A percentile compares a stretch with the other conserved stretches of the same genome.
Conservation (phyloP, 1,140 invertebrate genomes). For the Pachyrhynchus sulphureomaculatus region DNA sequence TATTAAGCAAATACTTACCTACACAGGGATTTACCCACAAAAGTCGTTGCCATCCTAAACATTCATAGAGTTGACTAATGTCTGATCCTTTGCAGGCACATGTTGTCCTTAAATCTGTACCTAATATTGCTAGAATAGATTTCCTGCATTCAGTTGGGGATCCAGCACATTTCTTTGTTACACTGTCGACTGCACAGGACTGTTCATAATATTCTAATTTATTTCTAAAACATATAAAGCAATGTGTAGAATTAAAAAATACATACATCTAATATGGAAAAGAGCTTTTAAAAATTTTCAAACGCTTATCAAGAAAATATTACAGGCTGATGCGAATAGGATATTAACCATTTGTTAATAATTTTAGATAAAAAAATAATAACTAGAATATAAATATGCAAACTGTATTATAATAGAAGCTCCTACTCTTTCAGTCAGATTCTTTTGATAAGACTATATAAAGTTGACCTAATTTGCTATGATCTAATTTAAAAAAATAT, state of each 20-base stretch:
- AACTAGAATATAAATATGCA: too few species aligned
- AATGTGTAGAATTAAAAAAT: neutral
- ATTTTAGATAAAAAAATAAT: too few species aligned
- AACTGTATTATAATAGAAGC: too few species aligned
- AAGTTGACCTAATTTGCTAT: too few species aligned
- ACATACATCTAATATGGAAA: too few species aligned
- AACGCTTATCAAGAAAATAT: too few species aligned
- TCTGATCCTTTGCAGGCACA: constrained; percentile 85
- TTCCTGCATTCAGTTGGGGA: constrained; percentile 74
- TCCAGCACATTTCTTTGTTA: constrained; percentile 87
- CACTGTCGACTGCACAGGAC: constrained; percentile 84
- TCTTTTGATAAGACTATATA: too few species aligned
- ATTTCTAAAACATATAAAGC: constrained; percentile 55
- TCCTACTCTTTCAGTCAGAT: too few species aligned
- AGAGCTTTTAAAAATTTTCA: too few species aligned
- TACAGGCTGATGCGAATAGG: too few species aligned
- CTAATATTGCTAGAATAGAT: constrained; percentile 81
- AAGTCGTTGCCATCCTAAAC: constrained; percentile 85
- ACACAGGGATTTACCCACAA: constrained; percentile 91
- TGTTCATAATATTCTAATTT: constrained; percentile 85
- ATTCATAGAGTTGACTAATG: constrained; percentile 78
- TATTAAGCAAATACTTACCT: constrained; percentile 72
- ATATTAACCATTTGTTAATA: too few species aligned
- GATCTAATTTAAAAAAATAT: too few species aligned
- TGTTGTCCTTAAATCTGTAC: constrained; percentile 77